Percentiles rank a stretch among this genome's conserved stretches.
Conservation (phyloP, 2,113 vertebrate species). For the Etheostoma cragini region DNA sequence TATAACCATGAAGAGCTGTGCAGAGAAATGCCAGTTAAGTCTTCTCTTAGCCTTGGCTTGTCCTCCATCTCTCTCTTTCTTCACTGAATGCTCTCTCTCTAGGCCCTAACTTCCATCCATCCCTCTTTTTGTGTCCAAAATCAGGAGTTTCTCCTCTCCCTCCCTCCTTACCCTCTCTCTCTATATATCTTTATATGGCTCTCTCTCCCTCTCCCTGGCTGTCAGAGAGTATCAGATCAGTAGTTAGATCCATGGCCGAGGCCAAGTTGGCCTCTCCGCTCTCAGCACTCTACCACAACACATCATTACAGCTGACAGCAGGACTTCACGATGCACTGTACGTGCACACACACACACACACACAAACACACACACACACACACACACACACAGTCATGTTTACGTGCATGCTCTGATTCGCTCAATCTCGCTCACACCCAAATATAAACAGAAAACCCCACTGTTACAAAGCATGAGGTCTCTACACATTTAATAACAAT, state of each 20-base stretch:
- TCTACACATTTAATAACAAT: slow-evolving; percentile 45
- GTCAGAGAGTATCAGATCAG: slow-evolving; percentile 81
- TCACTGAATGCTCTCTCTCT: slow-evolving; percentile 51
- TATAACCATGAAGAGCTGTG: slow-evolving; percentile 7
- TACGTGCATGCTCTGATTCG: slow-evolving; percentile 18
- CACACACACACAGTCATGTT: slow-evolving; percentile 24
- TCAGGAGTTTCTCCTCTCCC: slow-evolving; percentile 55
- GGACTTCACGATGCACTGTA: slow-evolving; percentile 63
- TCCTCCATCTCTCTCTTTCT: slow-evolving; percentile 41
- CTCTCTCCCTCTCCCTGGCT: slow-evolving; percentile 59
- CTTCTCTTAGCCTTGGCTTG: slow-evolving; percentile 23
- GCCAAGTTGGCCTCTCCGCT: slow-evolving; percentile 74
- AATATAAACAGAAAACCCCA: slow-evolving; percentile 19
- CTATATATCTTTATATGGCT: slow-evolving; percentile 15
- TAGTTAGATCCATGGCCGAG: slow-evolving; percentile 81
- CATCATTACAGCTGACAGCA: slow-evolving; percentile 82
- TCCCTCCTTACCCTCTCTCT: slow-evolving; percentile 39
- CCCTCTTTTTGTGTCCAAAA: slow-evolving; percentile 54
- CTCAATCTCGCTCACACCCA: neutral
- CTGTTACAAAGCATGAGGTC: slow-evolving; percentile 36
- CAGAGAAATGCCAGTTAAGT: slow-evolving; percentile 18
- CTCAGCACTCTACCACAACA: slow-evolving; percentile 76
- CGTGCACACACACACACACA: slow-evolving; percentile 17
- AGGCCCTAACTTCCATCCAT: slow-evolving; percentile 58
- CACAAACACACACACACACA: slow-evolving; percentile 5